A percentile compares a stretch with the other conserved stretches of the same genome.
Conservation (phyloP, 2,888 invertebrate species). For the Harmothoe impar region DNA sequence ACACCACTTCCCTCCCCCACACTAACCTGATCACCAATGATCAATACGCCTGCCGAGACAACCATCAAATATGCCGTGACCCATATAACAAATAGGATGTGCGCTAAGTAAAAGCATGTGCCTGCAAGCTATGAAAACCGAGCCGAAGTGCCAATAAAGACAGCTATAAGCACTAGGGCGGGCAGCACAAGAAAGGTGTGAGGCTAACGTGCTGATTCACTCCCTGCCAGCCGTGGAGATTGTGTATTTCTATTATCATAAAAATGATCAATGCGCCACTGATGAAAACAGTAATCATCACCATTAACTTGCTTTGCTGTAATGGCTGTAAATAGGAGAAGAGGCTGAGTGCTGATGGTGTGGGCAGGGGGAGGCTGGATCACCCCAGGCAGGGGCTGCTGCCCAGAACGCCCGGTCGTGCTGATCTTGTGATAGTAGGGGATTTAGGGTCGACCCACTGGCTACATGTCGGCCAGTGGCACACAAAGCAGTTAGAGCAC, state of each 20-base stretch:
- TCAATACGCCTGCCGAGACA: constrained; percentile 44
- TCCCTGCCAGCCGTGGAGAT: not conserved
- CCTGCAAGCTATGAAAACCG: constrained; percentile 42
- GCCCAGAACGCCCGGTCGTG: not conserved
- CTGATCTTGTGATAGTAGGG: constrained; percentile 51
- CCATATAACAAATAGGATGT: constrained; percentile 55
- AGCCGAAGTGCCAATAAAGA: constrained; percentile 40
- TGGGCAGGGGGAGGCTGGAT: constrained; percentile 38
- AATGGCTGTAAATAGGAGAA: constrained; percentile 47
- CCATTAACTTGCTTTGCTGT: constrained; percentile 54
- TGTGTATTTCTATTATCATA: constrained; percentile 53
- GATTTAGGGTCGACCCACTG: constrained; percentile 35
- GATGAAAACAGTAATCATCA: constrained; percentile 58
- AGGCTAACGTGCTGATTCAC: constrained; percentile 17
- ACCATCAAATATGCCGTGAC: constrained; percentile 58
- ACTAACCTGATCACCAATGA: constrained; percentile 55
- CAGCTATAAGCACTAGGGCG: constrained; percentile 20
- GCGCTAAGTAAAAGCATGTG: constrained; percentile 55
- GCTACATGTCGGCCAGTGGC: constrained; percentile 44
- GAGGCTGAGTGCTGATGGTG: constrained; percentile 38
- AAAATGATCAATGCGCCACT: constrained; percentile 46
- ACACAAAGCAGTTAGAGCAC: constrained; percentile 52
- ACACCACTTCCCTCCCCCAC: constrained; percentile 13
- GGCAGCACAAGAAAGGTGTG: constrained; percentile 29
- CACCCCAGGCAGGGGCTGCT: not conserved